Evolutionary conservation across 2,888 invertebrate species (phyloP), one percentile per base, ranked within the genome.

Genomic region (Gari tellinella): DNA sequence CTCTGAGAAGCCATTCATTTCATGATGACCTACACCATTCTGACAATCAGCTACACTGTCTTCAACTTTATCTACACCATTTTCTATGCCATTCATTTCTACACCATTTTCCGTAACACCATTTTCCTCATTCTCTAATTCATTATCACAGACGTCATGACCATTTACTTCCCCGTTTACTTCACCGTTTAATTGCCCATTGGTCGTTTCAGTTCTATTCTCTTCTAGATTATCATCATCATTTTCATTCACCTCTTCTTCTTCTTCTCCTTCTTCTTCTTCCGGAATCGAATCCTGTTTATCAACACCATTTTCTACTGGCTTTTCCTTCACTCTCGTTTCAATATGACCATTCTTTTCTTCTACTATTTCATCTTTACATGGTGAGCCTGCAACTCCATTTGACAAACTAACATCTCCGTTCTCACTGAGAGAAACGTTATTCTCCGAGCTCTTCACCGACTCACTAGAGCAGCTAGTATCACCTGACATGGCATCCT

Each of bases 401-500:
- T 31, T 31, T 4, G 31, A 31, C 31, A 31, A 31, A 31, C 31
- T 31, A 10, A 31, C 43, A 15, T 57, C 57, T 26, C 26, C 45
- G 52, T 67, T 80, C 53, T 70, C 72, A 66, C 70, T 72, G 4
- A 69, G 23, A 10, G 75, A 76, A 5, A 46, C 53, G 57, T 72
- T 63, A 53, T 65, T 69, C 14, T 69, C 75, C 0, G 67, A 73
- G 61, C 73, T 73, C 67, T 80, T 78, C 17, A 74, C 72, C 3
- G 73, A 61, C 52, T 77, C 79, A 60, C 58, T 73, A 23, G 81
- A 80, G 51, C 72, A 70, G 56, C 77, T 80, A 17, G 74, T 77
- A 45, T 83, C 83, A 3, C 68, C 70, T n/a, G 58, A 56, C 57
- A 79, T 75, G 23, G 79, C 79, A 40, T 76, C 76, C 53, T 72